Base-by-base conservation (phyloP, 2,888 invertebrate genomes). In the Heteromurus nitidus region DNA sequence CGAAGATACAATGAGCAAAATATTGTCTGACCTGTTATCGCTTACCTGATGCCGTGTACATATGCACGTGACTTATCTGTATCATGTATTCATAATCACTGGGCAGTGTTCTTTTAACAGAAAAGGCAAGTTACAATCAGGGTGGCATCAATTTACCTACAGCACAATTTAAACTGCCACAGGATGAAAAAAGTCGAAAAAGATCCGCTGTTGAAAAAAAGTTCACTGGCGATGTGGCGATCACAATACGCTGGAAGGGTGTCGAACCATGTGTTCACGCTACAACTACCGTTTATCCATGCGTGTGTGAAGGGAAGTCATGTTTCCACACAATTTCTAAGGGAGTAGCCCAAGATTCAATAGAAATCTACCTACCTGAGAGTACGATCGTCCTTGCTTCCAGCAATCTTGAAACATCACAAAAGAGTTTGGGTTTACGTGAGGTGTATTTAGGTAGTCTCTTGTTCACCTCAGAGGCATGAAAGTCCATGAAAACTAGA, bases 221-320 rank as follows among this genome's bases (percentile, higher is more conserved):
- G 47, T 47, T 47, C 18, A 47, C 47, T 47, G 36, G 36, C 36
- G 5, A 13, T 36, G 11, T 3, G 13, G 44, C 9, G 16, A 55
- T 3, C 47, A 47, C 47, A 47, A n/a, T 55, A 55, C 2, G 18
- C 36, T 68, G 68, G 58, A 28, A 76, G 67, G 75, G 75, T 76
- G 75, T 76, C 75, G 55, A 68, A 68, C 58, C 68, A 76, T 74
- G 75, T 68, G 75, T 68, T 68, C 24, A 60, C 42, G 26, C 36
- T n/a, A 55, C 53, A 76, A 76, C 75, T 76, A 76, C 75, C 68
- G 75, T 76, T 76, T 60, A 44, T 42, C 60, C 67, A 11, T 76
- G 68, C 47, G 68, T 68, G 47, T 47, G 47, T 47, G n/a, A 16
- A 47, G n/a, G 47, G n/a, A 47, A 5, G n/a, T 47, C 47, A 47